phyloP scores from a whole-genome alignment of 2,113 vertebrate species.

The Neolamprologus toae region DNA sequence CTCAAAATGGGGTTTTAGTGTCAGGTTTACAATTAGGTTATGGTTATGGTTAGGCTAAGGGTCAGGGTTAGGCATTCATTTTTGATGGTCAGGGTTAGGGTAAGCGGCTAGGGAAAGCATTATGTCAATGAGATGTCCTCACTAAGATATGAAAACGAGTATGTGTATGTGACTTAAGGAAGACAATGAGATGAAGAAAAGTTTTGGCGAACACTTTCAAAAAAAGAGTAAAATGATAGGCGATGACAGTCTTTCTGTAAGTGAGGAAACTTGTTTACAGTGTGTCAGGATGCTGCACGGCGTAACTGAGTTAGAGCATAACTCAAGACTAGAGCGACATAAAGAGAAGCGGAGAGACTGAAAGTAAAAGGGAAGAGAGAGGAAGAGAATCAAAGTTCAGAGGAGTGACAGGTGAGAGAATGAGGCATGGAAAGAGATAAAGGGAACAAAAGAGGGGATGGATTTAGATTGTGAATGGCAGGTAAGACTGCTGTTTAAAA shows the following conservation, averaged over 20 bases:
- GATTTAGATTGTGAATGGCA: neutral
- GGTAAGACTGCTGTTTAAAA: neutral
- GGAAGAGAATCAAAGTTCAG: neutral
- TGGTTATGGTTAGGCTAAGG: neutral
- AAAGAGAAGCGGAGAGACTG: neutral
- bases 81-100: neutral
- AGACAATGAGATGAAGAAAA: neutral
- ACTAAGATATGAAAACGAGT: neutral
- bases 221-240: neutral
- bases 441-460: neutral
- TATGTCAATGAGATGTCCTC: neutral
- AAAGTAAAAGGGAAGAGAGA: neutral
- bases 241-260: neutral
- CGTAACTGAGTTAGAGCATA: neutral
- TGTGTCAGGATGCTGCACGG: neutral
- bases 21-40: neutral
- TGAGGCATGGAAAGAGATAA: neutral
- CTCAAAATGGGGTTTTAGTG: neutral
- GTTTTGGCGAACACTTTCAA: neutral
- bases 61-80: neutral
- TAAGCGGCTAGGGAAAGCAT: neutral
- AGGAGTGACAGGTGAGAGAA: neutral
- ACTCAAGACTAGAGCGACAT: neutral
- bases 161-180: neutral
- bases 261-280: neutral